These are phyloP conservation scores for Gorsachius magnificus DNA, from an alignment of 2,797 vertebrate genomes.

Conservation along the genomic window DNA sequence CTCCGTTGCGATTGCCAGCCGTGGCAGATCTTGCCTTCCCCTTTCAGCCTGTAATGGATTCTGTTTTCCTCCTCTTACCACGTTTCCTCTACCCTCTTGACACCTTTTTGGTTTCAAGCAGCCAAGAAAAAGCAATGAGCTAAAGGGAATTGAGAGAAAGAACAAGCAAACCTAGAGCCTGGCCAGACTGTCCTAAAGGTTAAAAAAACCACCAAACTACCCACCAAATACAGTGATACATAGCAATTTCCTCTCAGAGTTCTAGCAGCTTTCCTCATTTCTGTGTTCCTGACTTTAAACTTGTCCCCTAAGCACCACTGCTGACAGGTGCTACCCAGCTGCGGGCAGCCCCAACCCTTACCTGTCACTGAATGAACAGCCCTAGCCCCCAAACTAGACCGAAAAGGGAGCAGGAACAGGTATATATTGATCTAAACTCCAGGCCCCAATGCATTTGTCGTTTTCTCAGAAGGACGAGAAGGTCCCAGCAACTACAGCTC, in stretches of 20 bases:
- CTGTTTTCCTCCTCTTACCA: background rate
- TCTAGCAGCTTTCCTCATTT: background rate
- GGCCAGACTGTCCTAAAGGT: background rate
- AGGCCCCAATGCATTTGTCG: background rate
- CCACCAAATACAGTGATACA: background rate
- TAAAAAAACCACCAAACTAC: background rate
- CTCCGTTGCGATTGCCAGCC: accelerated
- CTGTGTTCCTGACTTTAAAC: background rate
- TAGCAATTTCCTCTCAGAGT: background rate
- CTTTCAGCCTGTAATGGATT: background rate
- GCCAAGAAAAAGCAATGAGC: background rate
- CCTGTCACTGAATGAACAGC: background rate
- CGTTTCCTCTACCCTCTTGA: background rate
- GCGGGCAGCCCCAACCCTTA: background rate
- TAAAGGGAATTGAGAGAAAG: background rate
- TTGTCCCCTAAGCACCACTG: background rate
- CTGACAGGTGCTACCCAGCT: too few species aligned
- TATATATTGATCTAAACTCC: background rate
- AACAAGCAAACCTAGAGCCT: background rate
- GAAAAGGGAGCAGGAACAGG: background rate
- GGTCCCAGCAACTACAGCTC: background rate
- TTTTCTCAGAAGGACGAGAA: background rate
- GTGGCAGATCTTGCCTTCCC: too few species aligned
- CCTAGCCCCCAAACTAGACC: background rate
- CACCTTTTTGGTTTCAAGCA: background rate